Conservation (phyloP, 1,140 invertebrate genomes). For the Melanaphis sacchari region DNA sequence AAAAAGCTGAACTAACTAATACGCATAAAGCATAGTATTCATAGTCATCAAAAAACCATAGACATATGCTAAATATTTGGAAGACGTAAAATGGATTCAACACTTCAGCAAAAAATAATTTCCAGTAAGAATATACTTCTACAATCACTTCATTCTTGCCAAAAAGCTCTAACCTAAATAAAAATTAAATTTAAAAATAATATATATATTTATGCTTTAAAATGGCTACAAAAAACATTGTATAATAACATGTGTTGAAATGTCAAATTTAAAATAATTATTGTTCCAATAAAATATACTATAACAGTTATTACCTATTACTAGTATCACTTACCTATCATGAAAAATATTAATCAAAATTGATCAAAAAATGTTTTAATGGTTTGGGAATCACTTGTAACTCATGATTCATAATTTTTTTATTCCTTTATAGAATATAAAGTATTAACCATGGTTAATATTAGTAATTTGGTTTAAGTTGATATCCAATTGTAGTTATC, state of each 20-base stretch:
- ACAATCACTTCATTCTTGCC: slow-evolving; percentile 80
- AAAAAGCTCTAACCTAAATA: slow-evolving; percentile 75
- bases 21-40: slow-evolving; percentile 79
- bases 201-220: not conserved
- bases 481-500: slow-evolving; percentile 4
- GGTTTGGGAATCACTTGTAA: not conserved
- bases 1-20: slow-evolving; percentile 70
- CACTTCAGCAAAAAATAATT: slow-evolving; percentile 77
- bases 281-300: not conserved
- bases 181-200: slow-evolving; percentile 63
- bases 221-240: not conserved
- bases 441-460: not conserved
- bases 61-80: slow-evolving; percentile 81
- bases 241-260: not conserved
- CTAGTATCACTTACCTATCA: too few species aligned
- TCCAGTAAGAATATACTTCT: slow-evolving; percentile 75
- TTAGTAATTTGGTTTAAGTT: not conserved
- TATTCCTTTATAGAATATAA: not conserved
- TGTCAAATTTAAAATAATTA: not conserved
- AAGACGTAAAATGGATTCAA: slow-evolving; percentile 94
- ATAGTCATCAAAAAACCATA: slow-evolving; percentile 83
- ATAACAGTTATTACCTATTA: not conserved
- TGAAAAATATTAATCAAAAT: not conserved
- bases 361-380: not conserved
- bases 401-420: not conserved